Base-by-base conservation (phyloP, 2,888 invertebrate species). In the Mesodorylaimus sp. region DNA sequence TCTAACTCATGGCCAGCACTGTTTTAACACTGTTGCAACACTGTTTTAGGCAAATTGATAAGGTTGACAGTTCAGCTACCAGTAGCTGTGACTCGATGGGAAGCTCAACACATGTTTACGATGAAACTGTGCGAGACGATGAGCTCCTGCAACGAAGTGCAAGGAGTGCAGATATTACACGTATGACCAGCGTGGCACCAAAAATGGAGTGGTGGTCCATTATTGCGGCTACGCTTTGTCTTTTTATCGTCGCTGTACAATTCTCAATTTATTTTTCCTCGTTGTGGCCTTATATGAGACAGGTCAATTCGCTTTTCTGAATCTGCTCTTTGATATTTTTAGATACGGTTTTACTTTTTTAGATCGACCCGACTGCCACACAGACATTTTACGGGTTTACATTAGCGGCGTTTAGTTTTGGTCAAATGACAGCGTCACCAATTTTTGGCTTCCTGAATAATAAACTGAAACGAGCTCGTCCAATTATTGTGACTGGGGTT, bases 401-500 rank as follows among this genome's bases (percentile, higher is more conserved):
- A 13, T 63, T 68, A 1, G 66, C 68, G 2, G 56, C 61, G 1
- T 68, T 65, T 54, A 66, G 66, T 41, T 39, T 68, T 3, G 68
- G 68, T 7, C 68, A 69, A 54, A 60, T 69, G 21, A 42, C 66
- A 16, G 63, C 67, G 3, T 64, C 67, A 1, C 67, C 67, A 2
- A 27, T 64, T 3, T 67, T 68, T 50, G 68, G 68, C 3, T 58
- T 51, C 23, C 62, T 63, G 64, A 58, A 61, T 25, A 65, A 62
- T 53, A 47, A 47, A 2, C 52, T 60, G 10, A 52, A 54, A 3
- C 57, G 53, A 42, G 60, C 61, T 45, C 50, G 61, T 24, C 57
- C 61, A 23, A 67, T 67, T 0, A 53, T 69, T 24, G 54, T 58
- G 26, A 57, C 61, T n/a, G 63, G 66, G 3, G 47, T 69, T 19